Evolutionary conservation across 1,140 invertebrate species (phyloP).

Genomic region (Battus philenor): DNA sequence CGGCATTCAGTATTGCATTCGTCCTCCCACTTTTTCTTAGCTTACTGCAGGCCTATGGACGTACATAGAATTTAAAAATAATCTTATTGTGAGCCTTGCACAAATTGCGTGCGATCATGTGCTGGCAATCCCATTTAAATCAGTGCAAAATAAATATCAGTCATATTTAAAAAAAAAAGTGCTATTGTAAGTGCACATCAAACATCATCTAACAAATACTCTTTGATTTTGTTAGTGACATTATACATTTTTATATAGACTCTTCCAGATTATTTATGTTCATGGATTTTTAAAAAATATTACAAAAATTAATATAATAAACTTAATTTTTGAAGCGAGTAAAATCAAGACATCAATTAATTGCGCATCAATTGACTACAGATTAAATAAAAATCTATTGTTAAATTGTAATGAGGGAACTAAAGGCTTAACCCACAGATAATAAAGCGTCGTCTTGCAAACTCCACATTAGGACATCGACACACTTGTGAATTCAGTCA

Average conservation of each 20-base stretch:
- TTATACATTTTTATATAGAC: too few species aligned
- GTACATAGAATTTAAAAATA: slow-evolving; percentile 43
- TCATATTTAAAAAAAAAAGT: too few species aligned
- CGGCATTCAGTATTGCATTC: slow-evolving; percentile 72
- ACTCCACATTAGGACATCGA: slow-evolving; percentile 1
- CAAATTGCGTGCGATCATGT: slow-evolving; percentile 3
- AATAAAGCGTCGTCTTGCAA: slow-evolving; percentile 28
- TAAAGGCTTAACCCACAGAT: slow-evolving; percentile 19
- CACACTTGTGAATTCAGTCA: not conserved
- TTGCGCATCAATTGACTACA: too few species aligned
- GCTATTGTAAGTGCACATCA: too few species aligned
- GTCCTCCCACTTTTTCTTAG: slow-evolving; percentile 65
- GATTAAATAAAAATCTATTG: not conserved
- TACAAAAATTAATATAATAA: too few species aligned
- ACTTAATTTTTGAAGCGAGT: too few species aligned
- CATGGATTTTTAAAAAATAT: too few species aligned
- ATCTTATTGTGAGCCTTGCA: slow-evolving; percentile 22
- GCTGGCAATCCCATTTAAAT: not conserved
- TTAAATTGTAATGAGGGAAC: slow-evolving; percentile 2
- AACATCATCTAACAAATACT: too few species aligned
- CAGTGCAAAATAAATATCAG: too few species aligned
- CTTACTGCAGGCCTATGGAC: slow-evolving; percentile 73
- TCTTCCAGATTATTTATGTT: too few species aligned
- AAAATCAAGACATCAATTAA: too few species aligned
- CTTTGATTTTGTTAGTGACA: too few species aligned